Percentiles rank a stretch among this genome's conserved stretches.
These are phyloP conservation scores for Odontomyia ornata DNA, from an alignment of 2,888 invertebrate species.

Conservation along the genomic window DNA sequence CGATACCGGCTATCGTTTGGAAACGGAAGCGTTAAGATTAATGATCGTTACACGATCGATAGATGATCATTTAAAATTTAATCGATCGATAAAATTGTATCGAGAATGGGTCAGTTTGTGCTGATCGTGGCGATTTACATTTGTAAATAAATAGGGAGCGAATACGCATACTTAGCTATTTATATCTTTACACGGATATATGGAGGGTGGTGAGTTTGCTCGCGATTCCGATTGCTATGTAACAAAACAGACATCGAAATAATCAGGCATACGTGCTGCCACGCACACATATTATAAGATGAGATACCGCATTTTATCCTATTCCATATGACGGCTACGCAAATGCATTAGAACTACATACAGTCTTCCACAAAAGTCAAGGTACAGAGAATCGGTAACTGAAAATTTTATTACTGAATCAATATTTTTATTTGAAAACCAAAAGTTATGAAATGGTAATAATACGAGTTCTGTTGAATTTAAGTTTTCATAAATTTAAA, in stretches of 20 bases:
- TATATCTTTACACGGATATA: slow-evolving; percentile 6
- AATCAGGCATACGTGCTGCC: neutral
- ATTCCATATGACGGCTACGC: neutral
- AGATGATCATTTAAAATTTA: slow-evolving; percentile 35
- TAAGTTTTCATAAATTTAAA: no score
- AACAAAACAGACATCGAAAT: neutral
- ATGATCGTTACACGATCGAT: slow-evolving; percentile 44
- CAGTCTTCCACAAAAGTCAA: no score
- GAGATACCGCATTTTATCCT: neutral
- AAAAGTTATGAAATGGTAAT: no score
- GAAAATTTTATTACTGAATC: no score
- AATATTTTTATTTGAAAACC: no score
- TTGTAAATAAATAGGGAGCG: slow-evolving; percentile 21
- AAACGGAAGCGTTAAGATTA: slow-evolving; percentile 46
- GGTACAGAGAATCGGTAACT: no score
- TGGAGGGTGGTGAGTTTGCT: neutral
- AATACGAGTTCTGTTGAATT: no score
- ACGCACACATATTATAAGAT: neutral
- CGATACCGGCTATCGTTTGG: neutral
- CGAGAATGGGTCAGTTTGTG: slow-evolving; percentile 31
- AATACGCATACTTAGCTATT: slow-evolving; percentile 28
- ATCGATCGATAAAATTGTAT: slow-evolving; percentile 28
- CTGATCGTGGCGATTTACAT: slow-evolving; percentile 19
- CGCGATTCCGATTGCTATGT: neutral
- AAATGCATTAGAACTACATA: neutral